These are phyloP conservation scores for Lathamus discolor DNA, from an alignment of 2,113 vertebrate species.

Conservation along the genomic window DNA sequence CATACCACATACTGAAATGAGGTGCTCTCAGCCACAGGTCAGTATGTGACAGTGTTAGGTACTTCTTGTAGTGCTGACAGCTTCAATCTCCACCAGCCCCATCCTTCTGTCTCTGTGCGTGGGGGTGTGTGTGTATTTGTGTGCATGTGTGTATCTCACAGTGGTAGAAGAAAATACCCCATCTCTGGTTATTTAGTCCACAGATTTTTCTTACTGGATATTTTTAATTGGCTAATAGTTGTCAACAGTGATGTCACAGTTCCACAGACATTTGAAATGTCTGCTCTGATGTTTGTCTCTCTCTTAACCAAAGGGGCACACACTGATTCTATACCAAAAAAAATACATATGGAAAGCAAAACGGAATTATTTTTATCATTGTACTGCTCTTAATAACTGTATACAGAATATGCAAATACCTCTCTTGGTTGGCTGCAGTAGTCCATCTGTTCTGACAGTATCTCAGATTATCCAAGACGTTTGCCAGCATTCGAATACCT, in stretches of 20 bases:
- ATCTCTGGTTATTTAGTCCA: not conserved
- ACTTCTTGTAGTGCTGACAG: not conserved
- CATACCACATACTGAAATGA: not conserved
- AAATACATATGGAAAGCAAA: not conserved
- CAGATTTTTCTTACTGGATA: not conserved
- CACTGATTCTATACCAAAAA: not conserved
- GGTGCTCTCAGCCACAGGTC: not conserved
- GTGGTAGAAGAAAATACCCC: not conserved
- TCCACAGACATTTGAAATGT: not conserved
- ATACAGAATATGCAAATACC: slow-evolving; percentile 6
- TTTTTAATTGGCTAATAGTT: not conserved
- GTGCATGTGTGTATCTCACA: not conserved
- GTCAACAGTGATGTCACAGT: not conserved
- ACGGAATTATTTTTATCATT: not conserved
- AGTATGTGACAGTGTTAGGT: not conserved
- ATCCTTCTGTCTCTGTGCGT: not conserved
- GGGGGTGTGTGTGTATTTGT: not conserved
- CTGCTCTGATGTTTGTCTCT: not conserved
- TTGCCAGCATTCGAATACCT: slow-evolving; percentile 13
- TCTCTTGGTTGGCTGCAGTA: not conserved
- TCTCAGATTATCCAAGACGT: slow-evolving; percentile 12
- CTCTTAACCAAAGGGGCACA: not conserved
- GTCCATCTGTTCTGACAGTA: slow-evolving; percentile 44
- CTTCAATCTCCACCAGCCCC: not conserved
- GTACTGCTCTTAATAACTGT: slow-evolving; percentile 8